Evolutionary conservation across 2,113 vertebrate genomes (phyloP), one percentile per base, ranked within the genome.

Genomic region (Columba livia): DNA sequence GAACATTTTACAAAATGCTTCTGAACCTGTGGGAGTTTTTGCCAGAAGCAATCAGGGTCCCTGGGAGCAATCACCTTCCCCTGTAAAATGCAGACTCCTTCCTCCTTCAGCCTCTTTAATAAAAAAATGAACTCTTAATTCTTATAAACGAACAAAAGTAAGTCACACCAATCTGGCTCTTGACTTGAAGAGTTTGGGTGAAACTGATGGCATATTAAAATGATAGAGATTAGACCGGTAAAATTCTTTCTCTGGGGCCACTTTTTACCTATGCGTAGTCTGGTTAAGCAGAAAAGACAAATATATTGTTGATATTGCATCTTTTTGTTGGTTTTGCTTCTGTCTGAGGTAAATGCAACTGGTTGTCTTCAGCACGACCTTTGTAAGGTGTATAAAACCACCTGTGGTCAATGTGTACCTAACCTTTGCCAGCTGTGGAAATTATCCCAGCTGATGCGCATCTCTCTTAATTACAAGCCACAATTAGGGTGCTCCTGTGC

Each of bases 61-160:
- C 19, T 44, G 29, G n/a, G 25, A 88, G 13, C 60, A 34, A 21
- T 51, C 18, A 26, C 34, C 29, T 94, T 57, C 51, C 40, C 56
- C 1, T n/a, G 0, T 47, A 62, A 81, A 66, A 31, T 0, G 1
- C 20, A 66, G 31, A 12, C 10, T 31, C 74, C 11, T 36, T 81
- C 64, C 58, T 34, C 14, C 6, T 16, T 71, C 42, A 72, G 7
- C n/a, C 15, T 51, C 28, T 70, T 47, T 53, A 40, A 34, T 34
- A 77, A 48, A 58, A 21, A 54, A 51, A 8, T 1, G 29, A 26
- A 6, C 9, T 15, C 31, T 79, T 85, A 0, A 0, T 58, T 81
- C 10, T 70, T 50, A 31, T 25, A 54, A 74, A 84, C 29, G 28
- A 77, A 11, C 2, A 1, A 5, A 51, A 74, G 18, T 36, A 67